Conservation (phyloP, 92 coral and sea anemone genomes). For the Bergia sp. region DNA sequence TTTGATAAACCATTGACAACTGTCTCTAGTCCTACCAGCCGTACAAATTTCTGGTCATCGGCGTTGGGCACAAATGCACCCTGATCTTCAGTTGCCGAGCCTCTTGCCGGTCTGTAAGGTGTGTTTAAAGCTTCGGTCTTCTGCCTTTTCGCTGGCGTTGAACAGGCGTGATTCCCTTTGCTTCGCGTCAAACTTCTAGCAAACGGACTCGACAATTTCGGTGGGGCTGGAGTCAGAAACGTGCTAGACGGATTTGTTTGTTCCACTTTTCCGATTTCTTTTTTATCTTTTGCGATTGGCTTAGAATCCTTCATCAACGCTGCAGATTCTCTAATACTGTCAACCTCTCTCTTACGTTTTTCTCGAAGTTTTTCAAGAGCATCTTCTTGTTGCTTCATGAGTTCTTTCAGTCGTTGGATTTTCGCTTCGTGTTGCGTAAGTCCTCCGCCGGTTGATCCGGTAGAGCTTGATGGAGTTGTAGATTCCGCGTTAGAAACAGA, state of each 20-base stretch:
- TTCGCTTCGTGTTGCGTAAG: conserved; percentile 87
- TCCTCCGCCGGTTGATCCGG: conserved; percentile 44
- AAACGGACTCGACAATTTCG: conserved; percentile 55
- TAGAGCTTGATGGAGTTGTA: neutral
- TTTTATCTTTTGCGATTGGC: neutral
- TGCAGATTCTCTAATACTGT: conserved; percentile 60
- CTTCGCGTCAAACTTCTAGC: conserved; percentile 30
- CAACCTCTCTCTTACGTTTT: conserved; percentile 77
- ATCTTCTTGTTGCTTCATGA: conserved; percentile 80
- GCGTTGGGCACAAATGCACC: conserved; percentile 83
- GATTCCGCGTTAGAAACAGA: neutral
- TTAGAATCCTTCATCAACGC: conserved; percentile 10
- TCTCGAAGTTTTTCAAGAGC: conserved; percentile 78
- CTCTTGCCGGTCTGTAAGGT: neutral
- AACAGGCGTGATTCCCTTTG: neutral
- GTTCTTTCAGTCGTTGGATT: conserved; percentile 85
- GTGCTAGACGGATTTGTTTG: conserved; percentile 52
- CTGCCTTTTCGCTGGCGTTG: conserved; percentile 24
- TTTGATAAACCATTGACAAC: conserved; percentile 64
- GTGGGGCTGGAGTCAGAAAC: conserved; percentile 81
- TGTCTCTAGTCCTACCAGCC: conserved; percentile 89
- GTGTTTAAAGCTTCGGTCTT: neutral
- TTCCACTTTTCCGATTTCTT: conserved; percentile 14
- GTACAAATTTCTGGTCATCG: conserved; percentile 80
- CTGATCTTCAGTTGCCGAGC: conserved; percentile 44